Conservation (phyloP, 2,113 vertebrate genomes). For the Mormyrus lacerda region DNA sequence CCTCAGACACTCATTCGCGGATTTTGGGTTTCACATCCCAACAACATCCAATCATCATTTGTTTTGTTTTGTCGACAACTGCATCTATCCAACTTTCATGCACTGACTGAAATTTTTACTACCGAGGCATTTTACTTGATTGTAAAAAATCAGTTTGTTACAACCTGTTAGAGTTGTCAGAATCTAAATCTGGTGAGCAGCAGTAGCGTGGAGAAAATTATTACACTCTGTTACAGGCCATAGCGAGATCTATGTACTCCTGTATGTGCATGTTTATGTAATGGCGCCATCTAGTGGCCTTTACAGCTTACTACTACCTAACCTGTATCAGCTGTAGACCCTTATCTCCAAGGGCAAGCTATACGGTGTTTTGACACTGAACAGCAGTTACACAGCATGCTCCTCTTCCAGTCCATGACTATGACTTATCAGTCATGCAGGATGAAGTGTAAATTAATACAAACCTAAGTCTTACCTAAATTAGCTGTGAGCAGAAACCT, state of each 20-base stretch:
- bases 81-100: neutral
- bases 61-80: neutral
- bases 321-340: neutral
- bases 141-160: neutral
- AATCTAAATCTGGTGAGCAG: neutral
- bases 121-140: neutral
- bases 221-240: neutral
- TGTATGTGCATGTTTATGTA: neutral
- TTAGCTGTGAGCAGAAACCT: neutral
- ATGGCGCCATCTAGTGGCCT: conserved; percentile 30
- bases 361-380: neutral
- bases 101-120: neutral
- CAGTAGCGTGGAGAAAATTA: neutral
- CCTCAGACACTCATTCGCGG: neutral
- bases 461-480: conserved; percentile 13
- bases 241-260: too few species aligned
- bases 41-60: neutral
- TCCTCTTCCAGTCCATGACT: neutral
- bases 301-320: neutral
- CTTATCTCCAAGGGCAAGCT: neutral
- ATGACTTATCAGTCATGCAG: neutral
- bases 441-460: neutral
- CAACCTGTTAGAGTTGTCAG: neutral
- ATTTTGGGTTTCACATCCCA: neutral
- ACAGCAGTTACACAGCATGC: neutral